Evolutionary conservation across 2,888 invertebrate species (phyloP).

Genomic region (Pseudoips prasinana): DNA sequence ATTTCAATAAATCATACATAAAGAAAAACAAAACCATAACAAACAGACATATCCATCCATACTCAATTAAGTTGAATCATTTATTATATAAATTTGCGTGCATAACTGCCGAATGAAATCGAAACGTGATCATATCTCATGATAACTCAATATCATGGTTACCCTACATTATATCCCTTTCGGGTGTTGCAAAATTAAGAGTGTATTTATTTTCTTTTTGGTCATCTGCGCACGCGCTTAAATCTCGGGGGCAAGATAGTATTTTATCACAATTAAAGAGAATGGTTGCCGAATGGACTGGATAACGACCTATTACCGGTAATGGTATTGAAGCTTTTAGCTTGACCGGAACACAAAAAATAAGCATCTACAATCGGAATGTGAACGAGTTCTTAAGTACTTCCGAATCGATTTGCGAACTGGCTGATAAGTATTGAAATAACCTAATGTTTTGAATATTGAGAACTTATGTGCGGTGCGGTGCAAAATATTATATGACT

Average conservation of each 20-base stretch:
- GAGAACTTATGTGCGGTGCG: too few relatives aligned
- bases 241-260: slow-evolving; percentile 43
- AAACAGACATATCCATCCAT: too few relatives aligned
- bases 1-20: slow-evolving; percentile 29
- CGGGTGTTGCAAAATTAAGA: slow-evolving; percentile 59
- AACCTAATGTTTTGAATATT: too few relatives aligned
- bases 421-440: slow-evolving; percentile 4
- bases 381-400: slow-evolving; percentile 13
- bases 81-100: slow-evolving; percentile 24
- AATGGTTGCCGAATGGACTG: slow-evolving; percentile 28
- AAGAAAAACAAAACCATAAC: slow-evolving; percentile 8
- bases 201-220: slow-evolving; percentile 55
- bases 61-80: not conserved
- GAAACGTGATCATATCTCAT: slow-evolving; percentile 41
- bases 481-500: too few relatives aligned
- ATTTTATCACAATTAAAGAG: slow-evolving; percentile 50
- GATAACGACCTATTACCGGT: slow-evolving; percentile 20
- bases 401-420: slow-evolving; percentile 16
- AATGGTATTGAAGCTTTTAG: slow-evolving; percentile 25
- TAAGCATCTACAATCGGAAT: slow-evolving; percentile 14
- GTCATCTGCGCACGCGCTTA: slow-evolving; percentile 40
- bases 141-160: slow-evolving; percentile 47
- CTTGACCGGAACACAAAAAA: slow-evolving; percentile 25
- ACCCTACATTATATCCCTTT: slow-evolving; percentile 50
- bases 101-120: slow-evolving; percentile 29